Percentiles rank a stretch among this genome's conserved stretches.
Evolutionary conservation across 2,888 invertebrate species (phyloP).

Genomic region (Oxyscelio sp.): DNA sequence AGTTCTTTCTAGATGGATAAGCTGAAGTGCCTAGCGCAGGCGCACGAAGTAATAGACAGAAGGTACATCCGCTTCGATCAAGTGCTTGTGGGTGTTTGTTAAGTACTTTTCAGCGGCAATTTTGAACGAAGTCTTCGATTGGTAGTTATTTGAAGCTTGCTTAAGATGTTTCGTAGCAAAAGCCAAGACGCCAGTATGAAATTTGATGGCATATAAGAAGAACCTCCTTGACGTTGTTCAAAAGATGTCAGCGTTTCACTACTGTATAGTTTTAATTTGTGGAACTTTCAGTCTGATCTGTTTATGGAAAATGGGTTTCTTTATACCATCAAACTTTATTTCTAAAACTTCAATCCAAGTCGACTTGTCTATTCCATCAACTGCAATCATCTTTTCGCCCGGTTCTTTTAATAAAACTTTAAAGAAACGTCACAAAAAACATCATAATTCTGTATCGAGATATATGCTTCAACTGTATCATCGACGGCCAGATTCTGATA

Average conservation of each 20-base stretch:
- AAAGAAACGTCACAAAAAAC: slow-evolving; percentile 74
- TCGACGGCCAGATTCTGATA: slow-evolving; percentile 83
- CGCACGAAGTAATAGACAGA: slow-evolving; percentile 46
- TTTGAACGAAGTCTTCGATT: slow-evolving; percentile 79
- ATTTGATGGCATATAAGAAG: slow-evolving; percentile 43
- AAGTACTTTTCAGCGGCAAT: slow-evolving; percentile 82
- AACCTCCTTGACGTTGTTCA: slow-evolving; percentile 14
- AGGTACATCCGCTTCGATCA: slow-evolving; percentile 77
- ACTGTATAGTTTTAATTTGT: slow-evolving; percentile 78
- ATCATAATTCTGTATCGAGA: slow-evolving; percentile 80
- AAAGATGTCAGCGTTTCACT: slow-evolving; percentile 69
- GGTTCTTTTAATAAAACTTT: slow-evolving; percentile 74
- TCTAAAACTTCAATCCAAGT: slow-evolving; percentile 85
- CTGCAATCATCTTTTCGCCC: slow-evolving; percentile 75
- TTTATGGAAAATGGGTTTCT: slow-evolving; percentile 82
- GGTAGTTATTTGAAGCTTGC: slow-evolving; percentile 83
- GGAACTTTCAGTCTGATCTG: slow-evolving; percentile 79
- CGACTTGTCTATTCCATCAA: slow-evolving; percentile 82
- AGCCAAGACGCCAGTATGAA: slow-evolving; percentile 59
- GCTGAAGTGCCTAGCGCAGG: slow-evolving; percentile 35
- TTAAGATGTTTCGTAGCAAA: slow-evolving; percentile 56
- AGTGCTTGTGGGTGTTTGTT: slow-evolving; percentile 81
- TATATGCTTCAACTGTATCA: slow-evolving; percentile 86
- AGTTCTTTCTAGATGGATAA: slow-evolving; percentile 31
- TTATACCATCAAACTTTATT: slow-evolving; percentile 73